phyloP scores from a whole-genome alignment of 2,888 invertebrate species.

The Formica aserva region DNA sequence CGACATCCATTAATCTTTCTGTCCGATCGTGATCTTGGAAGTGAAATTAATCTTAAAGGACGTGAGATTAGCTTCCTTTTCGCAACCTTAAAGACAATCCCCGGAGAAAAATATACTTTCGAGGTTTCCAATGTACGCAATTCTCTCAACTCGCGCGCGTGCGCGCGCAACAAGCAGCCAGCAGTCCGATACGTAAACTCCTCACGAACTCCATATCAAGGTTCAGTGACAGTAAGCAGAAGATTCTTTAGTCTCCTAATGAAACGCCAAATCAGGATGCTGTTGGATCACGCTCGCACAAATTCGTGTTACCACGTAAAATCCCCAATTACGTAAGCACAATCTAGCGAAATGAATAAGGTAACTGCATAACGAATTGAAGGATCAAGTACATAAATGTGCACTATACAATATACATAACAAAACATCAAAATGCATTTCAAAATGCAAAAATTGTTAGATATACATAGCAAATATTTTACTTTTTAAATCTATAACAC shows the following conservation, averaged over 20 bases:
- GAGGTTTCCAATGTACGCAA: slow-evolving; percentile 35
- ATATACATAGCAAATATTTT: not conserved
- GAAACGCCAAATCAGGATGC: slow-evolving; percentile 52
- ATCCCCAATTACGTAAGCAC: slow-evolving; percentile 61
- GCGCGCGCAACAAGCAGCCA: slow-evolving; percentile 10
- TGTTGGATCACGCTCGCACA: slow-evolving; percentile 4
- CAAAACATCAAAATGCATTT: not conserved
- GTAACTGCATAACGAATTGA: slow-evolving; percentile 39
- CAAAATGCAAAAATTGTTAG: not conserved
- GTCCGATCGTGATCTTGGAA: slow-evolving; percentile 14
- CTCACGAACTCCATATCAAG: slow-evolving; percentile 48
- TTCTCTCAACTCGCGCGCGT: slow-evolving; percentile 10
- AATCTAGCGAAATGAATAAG: slow-evolving; percentile 61
- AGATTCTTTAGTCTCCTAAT: slow-evolving; percentile 46
- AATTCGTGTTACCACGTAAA: slow-evolving; percentile 22
- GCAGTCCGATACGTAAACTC: slow-evolving; percentile 41
- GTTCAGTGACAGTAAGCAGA: slow-evolving; percentile 36
- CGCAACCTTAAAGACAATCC: slow-evolving; percentile 6
- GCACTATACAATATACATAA: not conserved
- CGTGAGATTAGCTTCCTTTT: slow-evolving; percentile 26
- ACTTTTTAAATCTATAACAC: not conserved
- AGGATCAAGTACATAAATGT: not conserved
- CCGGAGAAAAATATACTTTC: slow-evolving; percentile 38
- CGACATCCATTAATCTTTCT: slow-evolving; percentile 24
- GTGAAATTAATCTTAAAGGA: slow-evolving; percentile 43